phyloP scores from a whole-genome alignment of 2,888 invertebrate species.

The Platycheirus rosarum region DNA sequence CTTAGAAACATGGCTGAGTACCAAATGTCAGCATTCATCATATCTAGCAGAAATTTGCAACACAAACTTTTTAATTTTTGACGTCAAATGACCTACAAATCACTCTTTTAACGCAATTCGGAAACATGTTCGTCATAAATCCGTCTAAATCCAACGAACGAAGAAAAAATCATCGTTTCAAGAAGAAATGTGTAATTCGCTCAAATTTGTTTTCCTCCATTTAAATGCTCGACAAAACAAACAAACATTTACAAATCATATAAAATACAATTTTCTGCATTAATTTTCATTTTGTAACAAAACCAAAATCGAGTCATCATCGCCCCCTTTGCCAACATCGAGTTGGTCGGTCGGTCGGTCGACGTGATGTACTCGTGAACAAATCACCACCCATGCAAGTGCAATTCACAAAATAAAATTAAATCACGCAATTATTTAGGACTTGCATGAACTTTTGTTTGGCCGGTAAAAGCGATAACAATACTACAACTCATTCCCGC shows the following conservation, averaged over 20 bases:
- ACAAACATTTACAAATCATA: background rate
- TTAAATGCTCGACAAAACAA: background rate
- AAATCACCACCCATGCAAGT: conserved; percentile 25
- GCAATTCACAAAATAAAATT: conserved; percentile 16
- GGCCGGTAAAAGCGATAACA: conserved; percentile 62
- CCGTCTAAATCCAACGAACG: background rate
- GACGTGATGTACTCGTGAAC: conserved; percentile 27
- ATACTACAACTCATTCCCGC: conserved; percentile 33
- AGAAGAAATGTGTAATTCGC: conserved; percentile 5
- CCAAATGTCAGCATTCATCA: no score
- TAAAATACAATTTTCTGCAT: conserved; percentile 3
- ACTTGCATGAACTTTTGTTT: conserved; percentile 63
- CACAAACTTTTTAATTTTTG: background rate
- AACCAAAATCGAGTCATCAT: conserved; percentile 29
- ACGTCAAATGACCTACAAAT: background rate
- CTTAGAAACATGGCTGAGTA: no score
- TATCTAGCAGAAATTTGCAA: no score
- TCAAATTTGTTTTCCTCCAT: background rate
- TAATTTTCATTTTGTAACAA: conserved; percentile 35
- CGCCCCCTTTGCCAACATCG: conserved; percentile 35
- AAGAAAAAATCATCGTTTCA: background rate
- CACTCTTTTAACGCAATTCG: background rate
- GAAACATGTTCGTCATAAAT: background rate
- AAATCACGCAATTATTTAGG: conserved; percentile 52
- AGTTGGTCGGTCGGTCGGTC: background rate